Evolutionary conservation across 2,113 vertebrate species (phyloP).

Genomic region (Neogobius melanostomus): DNA sequence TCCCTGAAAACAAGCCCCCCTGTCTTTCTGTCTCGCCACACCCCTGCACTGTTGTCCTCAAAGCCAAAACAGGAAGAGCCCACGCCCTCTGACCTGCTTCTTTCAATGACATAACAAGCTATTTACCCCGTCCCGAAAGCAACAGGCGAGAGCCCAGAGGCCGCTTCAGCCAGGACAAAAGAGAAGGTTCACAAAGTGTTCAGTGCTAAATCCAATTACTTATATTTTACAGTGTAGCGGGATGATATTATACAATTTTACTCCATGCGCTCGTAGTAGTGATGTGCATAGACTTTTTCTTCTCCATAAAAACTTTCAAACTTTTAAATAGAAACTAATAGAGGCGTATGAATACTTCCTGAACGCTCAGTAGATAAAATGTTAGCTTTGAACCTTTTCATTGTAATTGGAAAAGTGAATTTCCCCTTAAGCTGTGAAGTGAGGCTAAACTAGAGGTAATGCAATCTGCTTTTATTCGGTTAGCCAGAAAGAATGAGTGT

Average conservation of each 20-base stretch:
- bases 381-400: constrained; percentile 1
- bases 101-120: constrained; percentile 62
- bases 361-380: background rate
- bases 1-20: constrained; percentile 31
- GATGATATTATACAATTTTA: no score
- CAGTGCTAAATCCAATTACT: no score
- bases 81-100: constrained; percentile 55
- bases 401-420: constrained; percentile 10
- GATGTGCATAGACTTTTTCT: no score
- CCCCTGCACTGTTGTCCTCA: constrained; percentile 30
- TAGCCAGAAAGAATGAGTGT: constrained; percentile 26
- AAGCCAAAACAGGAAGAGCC: constrained; percentile 43
- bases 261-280: no score
- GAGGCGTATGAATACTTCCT: no score
- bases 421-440: constrained; percentile 1
- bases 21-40: constrained; percentile 8
- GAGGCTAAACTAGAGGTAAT: constrained; percentile 25
- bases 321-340: no score
- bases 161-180: constrained; percentile 8
- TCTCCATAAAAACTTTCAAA: no score
- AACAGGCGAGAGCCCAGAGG: constrained; percentile 8
- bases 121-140: constrained; percentile 55
- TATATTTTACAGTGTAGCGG: no score
- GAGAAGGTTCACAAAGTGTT: no score
- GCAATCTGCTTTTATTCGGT: background rate